A percentile compares a stretch with the other conserved stretches of the same genome.
phyloP scores from a whole-genome alignment of 2,888 invertebrate species.

The Euzophera pinguis region DNA sequence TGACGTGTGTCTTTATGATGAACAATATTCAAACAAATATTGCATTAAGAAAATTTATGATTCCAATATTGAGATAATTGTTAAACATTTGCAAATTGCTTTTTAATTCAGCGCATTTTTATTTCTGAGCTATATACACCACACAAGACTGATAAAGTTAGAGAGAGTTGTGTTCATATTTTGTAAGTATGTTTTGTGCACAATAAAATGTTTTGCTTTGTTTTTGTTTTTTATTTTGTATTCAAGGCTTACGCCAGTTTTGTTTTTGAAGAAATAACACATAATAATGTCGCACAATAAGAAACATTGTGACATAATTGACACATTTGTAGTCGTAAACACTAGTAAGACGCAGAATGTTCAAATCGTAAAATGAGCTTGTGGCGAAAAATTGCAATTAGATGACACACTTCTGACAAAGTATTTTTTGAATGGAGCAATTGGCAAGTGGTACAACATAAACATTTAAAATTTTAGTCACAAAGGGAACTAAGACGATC shows the following conservation, averaged over 20 bases:
- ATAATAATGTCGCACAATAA: background rate
- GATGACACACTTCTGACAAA: background rate
- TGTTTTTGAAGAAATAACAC: background rate
- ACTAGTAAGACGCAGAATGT: background rate
- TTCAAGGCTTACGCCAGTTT: slow-evolving; percentile 21
- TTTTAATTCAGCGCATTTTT: slow-evolving; percentile 72
- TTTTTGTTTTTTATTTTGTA: slow-evolving; percentile 58
- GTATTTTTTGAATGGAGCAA: background rate
- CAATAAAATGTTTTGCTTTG: slow-evolving; percentile 73
- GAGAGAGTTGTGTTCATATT: slow-evolving; percentile 59
- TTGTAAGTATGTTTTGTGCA: slow-evolving; percentile 75
- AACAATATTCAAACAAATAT: slow-evolving; percentile 23
- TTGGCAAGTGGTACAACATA: background rate
- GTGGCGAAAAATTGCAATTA: background rate
- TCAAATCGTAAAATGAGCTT: background rate
- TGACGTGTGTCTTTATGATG: slow-evolving; percentile 36
- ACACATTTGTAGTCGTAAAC: background rate
- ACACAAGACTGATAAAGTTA: slow-evolving; percentile 77
- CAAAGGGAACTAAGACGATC: too few relatives aligned
- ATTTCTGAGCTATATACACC: slow-evolving; percentile 74
- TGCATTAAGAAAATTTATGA: slow-evolving; percentile 26
- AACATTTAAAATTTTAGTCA: background rate
- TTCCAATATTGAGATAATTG: slow-evolving; percentile 27
- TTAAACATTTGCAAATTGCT: slow-evolving; percentile 50
- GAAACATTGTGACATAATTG: too few relatives aligned